Conservation (phyloP, 2,797 vertebrate species). For the Spinus olivaceus region DNA sequence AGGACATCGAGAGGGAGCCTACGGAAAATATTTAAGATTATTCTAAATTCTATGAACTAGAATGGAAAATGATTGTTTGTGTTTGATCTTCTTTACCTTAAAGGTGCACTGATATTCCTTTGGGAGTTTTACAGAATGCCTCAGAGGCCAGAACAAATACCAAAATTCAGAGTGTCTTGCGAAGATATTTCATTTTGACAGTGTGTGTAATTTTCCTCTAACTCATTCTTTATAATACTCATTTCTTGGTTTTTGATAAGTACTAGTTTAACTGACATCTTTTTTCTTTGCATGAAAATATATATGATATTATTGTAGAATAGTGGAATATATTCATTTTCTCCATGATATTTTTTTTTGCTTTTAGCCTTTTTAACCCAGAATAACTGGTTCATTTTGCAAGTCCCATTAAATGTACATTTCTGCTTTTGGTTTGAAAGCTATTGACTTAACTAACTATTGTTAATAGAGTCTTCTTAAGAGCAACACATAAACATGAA, state of each 20-base stretch:
- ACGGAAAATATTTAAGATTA: background rate
- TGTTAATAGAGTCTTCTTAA: background rate
- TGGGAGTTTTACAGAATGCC: background rate
- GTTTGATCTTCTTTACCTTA: background rate
- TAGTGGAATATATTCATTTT: background rate
- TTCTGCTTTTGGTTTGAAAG: background rate
- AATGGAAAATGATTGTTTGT: background rate
- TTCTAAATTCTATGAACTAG: background rate
- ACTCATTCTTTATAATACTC: background rate
- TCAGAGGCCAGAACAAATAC: background rate
- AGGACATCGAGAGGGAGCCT: background rate
- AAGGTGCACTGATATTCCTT: background rate
- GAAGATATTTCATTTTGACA: background rate
- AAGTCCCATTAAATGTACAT: background rate
- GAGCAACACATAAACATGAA: background rate
- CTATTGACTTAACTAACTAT: background rate
- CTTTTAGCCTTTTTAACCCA: background rate
- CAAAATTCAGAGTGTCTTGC: background rate
- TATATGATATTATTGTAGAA: background rate
- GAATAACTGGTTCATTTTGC: background rate
- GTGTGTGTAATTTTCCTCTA: background rate
- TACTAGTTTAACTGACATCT: background rate
- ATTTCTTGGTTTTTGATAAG: background rate
- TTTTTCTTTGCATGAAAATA: background rate
- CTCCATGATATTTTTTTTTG: background rate